phyloP scores from a whole-genome alignment of 2,888 invertebrate species.

The Ischnura elegans region DNA sequence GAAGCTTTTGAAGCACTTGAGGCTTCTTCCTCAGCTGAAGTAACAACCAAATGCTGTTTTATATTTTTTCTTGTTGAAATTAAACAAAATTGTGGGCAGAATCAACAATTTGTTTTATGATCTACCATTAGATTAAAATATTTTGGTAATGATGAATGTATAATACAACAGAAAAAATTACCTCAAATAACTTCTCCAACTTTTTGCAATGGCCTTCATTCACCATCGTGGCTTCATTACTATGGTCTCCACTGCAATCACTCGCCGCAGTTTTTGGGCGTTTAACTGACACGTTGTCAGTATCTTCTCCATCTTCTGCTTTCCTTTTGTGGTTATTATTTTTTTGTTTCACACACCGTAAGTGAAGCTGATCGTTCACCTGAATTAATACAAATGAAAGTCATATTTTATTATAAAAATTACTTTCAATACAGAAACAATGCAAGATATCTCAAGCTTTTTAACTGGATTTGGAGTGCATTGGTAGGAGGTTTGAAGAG shows the following conservation, averaged over 20 bases:
- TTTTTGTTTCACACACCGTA: not conserved
- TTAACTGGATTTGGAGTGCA: too few relatives aligned
- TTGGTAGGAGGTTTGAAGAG: too few relatives aligned
- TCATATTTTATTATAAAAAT: not conserved
- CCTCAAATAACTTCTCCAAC: constrained; percentile 14
- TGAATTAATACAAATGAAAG: not conserved
- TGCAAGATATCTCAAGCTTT: too few relatives aligned
- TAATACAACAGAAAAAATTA: not conserved
- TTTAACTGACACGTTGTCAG: not conserved
- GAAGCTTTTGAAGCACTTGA: too few relatives aligned
- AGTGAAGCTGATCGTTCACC: constrained; percentile 30
- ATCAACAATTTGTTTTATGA: too few relatives aligned
- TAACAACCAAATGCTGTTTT: too few relatives aligned
- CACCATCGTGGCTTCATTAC: not conserved
- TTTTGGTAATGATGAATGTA: too few relatives aligned
- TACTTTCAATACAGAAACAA: too few relatives aligned
- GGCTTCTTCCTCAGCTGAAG: too few relatives aligned
- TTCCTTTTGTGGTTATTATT: not conserved
- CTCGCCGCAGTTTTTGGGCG: not conserved
- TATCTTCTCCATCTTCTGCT: not conserved
- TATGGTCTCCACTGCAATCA: not conserved
- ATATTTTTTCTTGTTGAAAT: too few relatives aligned
- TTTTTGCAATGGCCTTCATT: not conserved
- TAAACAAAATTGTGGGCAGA: too few relatives aligned
- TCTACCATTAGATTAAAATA: too few relatives aligned